Base-by-base conservation (phyloP, 2,888 invertebrate genomes). In the Drosophila ustulata region DNA sequence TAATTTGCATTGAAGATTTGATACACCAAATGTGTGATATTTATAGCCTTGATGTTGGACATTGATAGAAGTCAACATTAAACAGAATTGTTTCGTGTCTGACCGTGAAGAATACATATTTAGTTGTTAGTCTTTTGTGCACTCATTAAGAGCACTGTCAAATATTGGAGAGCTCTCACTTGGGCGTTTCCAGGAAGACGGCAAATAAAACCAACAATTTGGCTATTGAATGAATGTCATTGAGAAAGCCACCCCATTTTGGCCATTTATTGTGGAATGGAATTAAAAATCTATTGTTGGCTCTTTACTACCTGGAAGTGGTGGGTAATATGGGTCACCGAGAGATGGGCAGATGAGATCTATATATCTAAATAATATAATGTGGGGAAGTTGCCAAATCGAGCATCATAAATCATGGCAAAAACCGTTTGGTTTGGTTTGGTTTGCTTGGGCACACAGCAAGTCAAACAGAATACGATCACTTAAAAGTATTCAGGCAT, bases 401-500 rank as follows among this genome's bases (percentile, higher is more conserved):
- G 82, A 41, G 76, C 63, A 58, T 71, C 88, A 88, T 84, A 88
- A 84, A 88, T 84, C 84, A 84, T 88, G 86, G 72, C 75, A 82
- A 84, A 84, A 37, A 84, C 64, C 43, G 66, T 65, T 72, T 75
- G 30, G 28, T 28, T 37, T 37, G 34, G 66, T 63, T 72, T 75
- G 30, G 11, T 37, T 37, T n/a, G 37, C n/a, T 37, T 71, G 78
- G 83, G 84, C 73, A 84, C 72, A 86, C 82, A 77, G 72, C 80
- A 75, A 88, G 74, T 87, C 84, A 74, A 78, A 73, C 77, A 86
- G 76, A 89, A 88, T 80, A 80, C 82, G 90, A 88, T 84, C 89
- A 90, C 82, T 88, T 85, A 86, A 88, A 85, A 85, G 90, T 90
- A 90, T 89, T 89, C 91, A 89, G 86, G 88, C 90, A 91, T 91